Base-by-base conservation (phyloP, 1,140 invertebrate genomes). In the Eulimnadia texana region DNA sequence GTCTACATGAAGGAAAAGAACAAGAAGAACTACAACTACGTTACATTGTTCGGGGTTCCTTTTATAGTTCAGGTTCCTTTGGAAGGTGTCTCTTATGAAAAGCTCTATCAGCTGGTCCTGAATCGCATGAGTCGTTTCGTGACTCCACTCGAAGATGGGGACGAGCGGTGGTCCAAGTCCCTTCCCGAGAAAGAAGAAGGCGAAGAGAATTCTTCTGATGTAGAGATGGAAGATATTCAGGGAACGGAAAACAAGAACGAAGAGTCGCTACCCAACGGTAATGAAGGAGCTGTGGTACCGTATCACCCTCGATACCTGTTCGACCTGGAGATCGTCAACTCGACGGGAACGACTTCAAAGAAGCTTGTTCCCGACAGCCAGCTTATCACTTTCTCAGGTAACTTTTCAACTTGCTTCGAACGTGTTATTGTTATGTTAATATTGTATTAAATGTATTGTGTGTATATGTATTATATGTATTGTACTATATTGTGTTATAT, bases 1-100 rank as follows among this genome's bases (percentile, higher is more conserved):
- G 51, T 61, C 23, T 61, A 61, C 50, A 23, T 52, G n/a, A 50
- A 52, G 29, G 60, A 61, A 33, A 29, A 24, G 23, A 61, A 61
- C 11, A 60, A 47, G 20, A 53, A 50, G 23, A 61, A 27, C 24
- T 61, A 61, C 20, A 50, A 50, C 3, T 33, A 22, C 20, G 28
- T 19, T 22, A n/a, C n/a, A 2, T 20, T 52, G 25, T 61, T 61
- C 51, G 60, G 60, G n/a, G 13, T 61, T 22, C 60, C 60, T 13
- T 61, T 53, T 9, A 42, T 61, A 20, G 27, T 61, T 19, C 49
- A 33, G 22, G 25, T 61, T 24, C 29, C 49, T 24, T 20, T 23
- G 28, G 29, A 51, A 24, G 50, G 51, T n/a, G 19, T 53, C 23
- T 28, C 23, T 9, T 23, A 53, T 10, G 51, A 61, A 33, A 20